Percentiles rank a stretch among this genome's conserved stretches.
phyloP scores from a whole-genome alignment of 2,113 vertebrate species.

The Leucopsar rothschildi region DNA sequence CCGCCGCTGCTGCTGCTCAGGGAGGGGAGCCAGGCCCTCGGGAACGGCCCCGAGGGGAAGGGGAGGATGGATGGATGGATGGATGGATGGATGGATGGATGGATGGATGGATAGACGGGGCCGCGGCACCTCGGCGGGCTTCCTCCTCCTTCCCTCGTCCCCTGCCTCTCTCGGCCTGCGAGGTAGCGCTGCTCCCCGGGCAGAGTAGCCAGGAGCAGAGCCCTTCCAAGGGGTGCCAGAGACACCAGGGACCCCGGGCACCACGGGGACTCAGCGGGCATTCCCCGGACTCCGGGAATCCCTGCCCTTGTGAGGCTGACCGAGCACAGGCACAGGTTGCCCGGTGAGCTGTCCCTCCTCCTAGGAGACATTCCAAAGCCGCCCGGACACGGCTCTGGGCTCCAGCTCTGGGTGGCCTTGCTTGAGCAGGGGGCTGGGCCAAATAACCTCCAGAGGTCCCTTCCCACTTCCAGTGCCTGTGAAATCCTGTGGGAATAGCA shows the following conservation, averaged over 20 bases:
- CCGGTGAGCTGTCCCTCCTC: fast-evolving
- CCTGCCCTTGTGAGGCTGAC: neutral
- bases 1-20: neutral
- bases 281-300: neutral
- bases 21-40: neutral
- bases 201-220: neutral
- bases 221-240: neutral
- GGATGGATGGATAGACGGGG: neutral
- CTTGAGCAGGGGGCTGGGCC: neutral
- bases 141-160: neutral
- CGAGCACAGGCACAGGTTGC: neutral
- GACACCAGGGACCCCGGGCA: fast-evolving
- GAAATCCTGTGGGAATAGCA: neutral
- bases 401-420: neutral
- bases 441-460: too few relatives aligned
- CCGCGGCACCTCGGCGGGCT: neutral
- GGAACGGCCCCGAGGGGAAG: neutral
- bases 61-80: neutral
- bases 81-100: neutral
- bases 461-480: neutral
- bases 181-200: neutral
- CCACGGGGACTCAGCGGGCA: neutral
- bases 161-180: neutral
- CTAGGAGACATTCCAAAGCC: neutral
- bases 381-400: fast-evolving